These are phyloP conservation scores for Macrotrachela quadricornifera DNA, from an alignment of 1,140 invertebrate genomes.

Conservation along the genomic window DNA sequence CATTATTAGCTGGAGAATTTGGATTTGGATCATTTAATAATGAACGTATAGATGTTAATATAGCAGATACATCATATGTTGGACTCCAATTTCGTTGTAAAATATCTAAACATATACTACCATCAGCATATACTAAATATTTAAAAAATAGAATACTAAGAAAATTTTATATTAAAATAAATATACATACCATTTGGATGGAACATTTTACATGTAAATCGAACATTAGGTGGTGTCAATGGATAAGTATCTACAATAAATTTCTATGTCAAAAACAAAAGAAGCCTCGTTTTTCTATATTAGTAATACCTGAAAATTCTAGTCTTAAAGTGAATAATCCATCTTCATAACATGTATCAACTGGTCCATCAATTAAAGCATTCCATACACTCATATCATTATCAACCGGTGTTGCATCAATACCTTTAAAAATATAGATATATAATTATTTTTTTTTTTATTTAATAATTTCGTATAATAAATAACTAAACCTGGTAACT, in stretches of 20 bases:
- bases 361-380: too few species aligned
- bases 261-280: too few species aligned
- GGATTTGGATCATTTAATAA: slow-evolving; percentile 84
- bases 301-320: too few species aligned
- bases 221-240: slow-evolving; percentile 93
- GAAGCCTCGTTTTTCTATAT: too few species aligned
- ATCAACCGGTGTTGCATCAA: too few species aligned
- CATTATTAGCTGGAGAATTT: slow-evolving; percentile 81
- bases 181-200: slow-evolving; percentile 56
- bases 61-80: slow-evolving; percentile 96
- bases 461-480: too few species aligned
- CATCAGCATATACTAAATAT: slow-evolving; percentile 78
- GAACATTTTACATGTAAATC: slow-evolving; percentile 83
- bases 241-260: slow-evolving; percentile 42
- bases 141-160: slow-evolving; percentile 3
- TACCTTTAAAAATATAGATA: too few species aligned
- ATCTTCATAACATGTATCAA: too few species aligned
- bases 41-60: slow-evolving; percentile 76
- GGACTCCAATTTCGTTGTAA: slow-evolving; percentile 95
- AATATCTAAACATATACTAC: slow-evolving; percentile 96
- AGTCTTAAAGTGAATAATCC: too few species aligned
- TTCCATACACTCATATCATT: too few species aligned
- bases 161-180: not conserved
- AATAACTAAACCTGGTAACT: too few species aligned
- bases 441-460: too few species aligned